A percentile compares a stretch with the other conserved stretches of the same genome.
These are phyloP conservation scores for Mesocentrotus franciscanus DNA, from an alignment of 53 echinoderm and acorn worm genomes.

Conservation along the genomic window DNA sequence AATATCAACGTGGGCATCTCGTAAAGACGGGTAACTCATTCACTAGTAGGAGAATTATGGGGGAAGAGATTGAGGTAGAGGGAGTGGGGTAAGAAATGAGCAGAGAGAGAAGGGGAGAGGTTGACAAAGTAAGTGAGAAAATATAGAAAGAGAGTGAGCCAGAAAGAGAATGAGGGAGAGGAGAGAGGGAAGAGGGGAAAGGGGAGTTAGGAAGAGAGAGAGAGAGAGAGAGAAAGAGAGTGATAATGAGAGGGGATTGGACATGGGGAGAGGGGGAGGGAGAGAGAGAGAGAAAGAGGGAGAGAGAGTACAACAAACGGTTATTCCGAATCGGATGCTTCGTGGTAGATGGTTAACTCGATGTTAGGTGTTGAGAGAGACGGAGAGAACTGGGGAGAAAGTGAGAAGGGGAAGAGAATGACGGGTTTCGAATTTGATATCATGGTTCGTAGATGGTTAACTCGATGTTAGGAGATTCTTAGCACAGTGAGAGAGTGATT, in stretches of 20 bases:
- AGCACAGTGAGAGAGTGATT: no score
- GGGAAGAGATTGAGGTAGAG: neutral
- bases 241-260: neutral
- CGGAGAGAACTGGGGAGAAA: no score
- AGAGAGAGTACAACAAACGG: neutral
- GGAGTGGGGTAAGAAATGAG: neutral
- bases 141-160: neutral
- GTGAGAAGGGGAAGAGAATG: no score
- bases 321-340: neutral
- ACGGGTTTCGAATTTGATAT: no score
- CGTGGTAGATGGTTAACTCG: neutral
- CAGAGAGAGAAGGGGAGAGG: neutral
- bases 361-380: neutral
- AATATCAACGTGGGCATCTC: slow-evolving; percentile 5
- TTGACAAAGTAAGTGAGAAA: neutral
- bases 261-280: neutral
- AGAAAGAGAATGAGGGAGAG: neutral
- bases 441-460: no score
- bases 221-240: neutral
- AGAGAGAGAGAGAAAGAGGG: neutral
- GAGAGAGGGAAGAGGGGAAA: no score
- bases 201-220: no score
- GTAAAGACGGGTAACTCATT: slow-evolving; percentile 31
- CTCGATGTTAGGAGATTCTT: no score
- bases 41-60: neutral